Evolutionary conservation across 1,140 invertebrate species (phyloP), one percentile per base, ranked within the genome.

Genomic region (Tetragnatha versicolor): DNA sequence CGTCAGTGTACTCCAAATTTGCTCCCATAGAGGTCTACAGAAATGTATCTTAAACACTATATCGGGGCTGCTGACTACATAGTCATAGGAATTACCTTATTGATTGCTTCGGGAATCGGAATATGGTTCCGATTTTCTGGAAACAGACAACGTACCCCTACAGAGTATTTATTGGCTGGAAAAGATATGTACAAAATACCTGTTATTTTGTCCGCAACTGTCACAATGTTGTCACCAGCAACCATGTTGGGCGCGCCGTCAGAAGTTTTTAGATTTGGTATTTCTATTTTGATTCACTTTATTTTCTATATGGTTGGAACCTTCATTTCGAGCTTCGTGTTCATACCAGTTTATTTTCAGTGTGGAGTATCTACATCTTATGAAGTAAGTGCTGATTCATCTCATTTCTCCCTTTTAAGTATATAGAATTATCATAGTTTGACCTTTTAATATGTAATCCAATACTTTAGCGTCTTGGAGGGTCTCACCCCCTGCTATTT

Each of bases 261-360:
- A 14, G 84, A 85, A 63, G 81, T 85, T 78, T 83, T 83, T 81
- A 80, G 81, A 58, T 81, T 82, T 81, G 85, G 85, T 33, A 53
- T 68, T 27, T 86, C 82, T 82, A 83, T 83, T 55, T 29, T 68
- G 22, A 20, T 63, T 10, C 5, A 12, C 14, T 7, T 31, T 22
- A 14, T 72, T 12, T 35, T 7, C 7, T 29, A 6, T 27, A 35
- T 65, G 37, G 17, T 96, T 2, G 92, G 94, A 0, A 91, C 95
- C 63, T 91, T 93, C 0, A 88, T 94, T 9, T 90, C 94, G 0
- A 91, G 93, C 4, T 90, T 91, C 79, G 86, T 97, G 2, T 98
- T 94, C 83, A 87, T 97, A 68, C 96, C 96, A 0, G 92, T 97
- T 0, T 97, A 93, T 83, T 94, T 94, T 88, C 91, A 92, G 81